Evolutionary conservation across 2,888 invertebrate genomes (phyloP), one percentile per base, ranked within the genome.

Genomic region (Caenorhabditis sp.): DNA sequence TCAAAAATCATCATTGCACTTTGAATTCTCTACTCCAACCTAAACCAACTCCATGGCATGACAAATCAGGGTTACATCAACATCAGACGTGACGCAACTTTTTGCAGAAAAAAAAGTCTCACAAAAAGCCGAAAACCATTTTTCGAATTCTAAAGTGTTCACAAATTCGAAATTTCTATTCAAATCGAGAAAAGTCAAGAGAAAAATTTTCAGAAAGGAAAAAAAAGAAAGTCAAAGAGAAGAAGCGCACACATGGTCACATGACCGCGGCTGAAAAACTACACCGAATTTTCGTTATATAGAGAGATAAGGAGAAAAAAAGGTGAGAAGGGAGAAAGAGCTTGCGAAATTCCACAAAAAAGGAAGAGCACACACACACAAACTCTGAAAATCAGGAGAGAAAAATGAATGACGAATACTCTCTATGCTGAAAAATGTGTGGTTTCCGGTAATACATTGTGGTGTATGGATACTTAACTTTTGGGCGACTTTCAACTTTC

Each of bases 381-480:
- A n/a, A n/a, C n/a, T n/a, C n/a, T n/a, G n/a, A n/a, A n/a, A n/a
- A n/a, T n/a, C n/a, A n/a, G n/a, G n/a, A n/a, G n/a, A n/a, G n/a
- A n/a, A n/a, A n/a, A n/a, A n/a, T n/a, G 24, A 54, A 24, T 54
- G 54, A 54, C 54, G 54, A 54, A 54, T 54, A 54, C 22, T 54
- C 2, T 19, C 19, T 6, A 19, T n/a, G n/a, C n/a, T n/a, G n/a
- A 16, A 19, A 19, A 54, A 24, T 24, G n/a, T 49, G 49, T 49
- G 26, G 54, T 54, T 54, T 54, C 54, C 54, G 54, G 54, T 35
- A 35, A 35, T 35, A 35, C 31, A 35, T 54, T 26, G 54, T 10
- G 24, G 54, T 26, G 22, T 54, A 54, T 54, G 24, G 54, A 24
- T n/a, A 24, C 22, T 24, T 14, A 47, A 47, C 4, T n/a, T 47